phyloP scores from a whole-genome alignment of 2,113 vertebrate genomes.

The Neoarius graeffei region DNA sequence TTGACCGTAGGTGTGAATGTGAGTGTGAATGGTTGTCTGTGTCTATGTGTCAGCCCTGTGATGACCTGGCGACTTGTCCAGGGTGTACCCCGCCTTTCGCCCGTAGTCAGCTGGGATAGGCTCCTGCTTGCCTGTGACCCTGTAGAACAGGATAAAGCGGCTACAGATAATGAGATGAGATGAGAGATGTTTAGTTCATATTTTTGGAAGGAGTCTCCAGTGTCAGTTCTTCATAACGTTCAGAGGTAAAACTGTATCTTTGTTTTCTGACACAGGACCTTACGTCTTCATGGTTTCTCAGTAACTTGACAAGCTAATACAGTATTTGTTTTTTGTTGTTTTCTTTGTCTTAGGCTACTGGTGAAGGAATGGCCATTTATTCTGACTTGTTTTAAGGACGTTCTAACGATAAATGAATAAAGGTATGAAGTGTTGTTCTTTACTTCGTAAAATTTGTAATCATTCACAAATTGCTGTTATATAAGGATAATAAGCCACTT shows the following conservation, averaged over 20 bases:
- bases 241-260: neutral
- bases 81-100: no score
- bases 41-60: no score
- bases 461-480: neutral
- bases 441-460: neutral
- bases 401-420: neutral
- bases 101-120: no score
- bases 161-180: no score
- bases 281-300: neutral
- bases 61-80: no score
- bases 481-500: neutral
- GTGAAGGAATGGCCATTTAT: neutral
- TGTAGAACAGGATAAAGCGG: no score
- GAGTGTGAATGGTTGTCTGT: no score
- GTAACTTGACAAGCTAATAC: neutral
- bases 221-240: neutral
- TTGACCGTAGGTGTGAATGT: no score
- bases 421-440: neutral
- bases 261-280: neutral
- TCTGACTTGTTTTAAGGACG: neutral
- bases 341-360: neutral
- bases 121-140: no score
- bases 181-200: neutral
- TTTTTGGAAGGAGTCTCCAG: neutral
- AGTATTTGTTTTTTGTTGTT: no score